Evolutionary conservation across 2,888 invertebrate genomes (phyloP).

Genomic region (Monochamus alternatus): DNA sequence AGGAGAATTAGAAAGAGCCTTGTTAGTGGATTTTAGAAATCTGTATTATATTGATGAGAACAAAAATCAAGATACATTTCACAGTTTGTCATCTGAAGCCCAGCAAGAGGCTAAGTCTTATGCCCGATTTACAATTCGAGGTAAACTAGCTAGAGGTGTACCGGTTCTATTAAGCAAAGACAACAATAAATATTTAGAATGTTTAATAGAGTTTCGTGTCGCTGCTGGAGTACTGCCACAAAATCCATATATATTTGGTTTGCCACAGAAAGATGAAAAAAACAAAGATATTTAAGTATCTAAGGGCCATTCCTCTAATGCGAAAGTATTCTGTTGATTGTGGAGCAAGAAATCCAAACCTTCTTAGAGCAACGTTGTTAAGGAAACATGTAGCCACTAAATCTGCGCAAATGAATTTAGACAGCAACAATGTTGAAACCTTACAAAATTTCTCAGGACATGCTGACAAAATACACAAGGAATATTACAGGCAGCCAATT

Average conservation of each 20-base stretch:
- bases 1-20: neutral
- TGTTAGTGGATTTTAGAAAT: neutral
- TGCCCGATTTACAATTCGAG: neutral
- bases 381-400: slow-evolving; percentile 35
- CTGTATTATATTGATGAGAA: neutral
- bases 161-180: neutral
- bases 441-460: slow-evolving; percentile 28
- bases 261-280: too few species aligned
- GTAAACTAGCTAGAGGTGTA: neutral
- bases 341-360: slow-evolving; percentile 4
- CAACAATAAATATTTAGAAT: neutral
- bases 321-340: slow-evolving; percentile 17
- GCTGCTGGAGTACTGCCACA: too few species aligned
- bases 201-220: neutral
- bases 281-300: neutral
- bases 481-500: slow-evolving; percentile 29
- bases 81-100: neutral
- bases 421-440: slow-evolving; percentile 18
- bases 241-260: neutral
- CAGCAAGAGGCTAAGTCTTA: neutral
- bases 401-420: slow-evolving; percentile 21
- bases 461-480: slow-evolving; percentile 27
- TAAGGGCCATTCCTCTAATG: slow-evolving; percentile 7
- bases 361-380: slow-evolving; percentile 26
- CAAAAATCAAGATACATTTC: neutral